phyloP scores from a whole-genome alignment of 2,113 vertebrate genomes.

The Bos indicus region DNA sequence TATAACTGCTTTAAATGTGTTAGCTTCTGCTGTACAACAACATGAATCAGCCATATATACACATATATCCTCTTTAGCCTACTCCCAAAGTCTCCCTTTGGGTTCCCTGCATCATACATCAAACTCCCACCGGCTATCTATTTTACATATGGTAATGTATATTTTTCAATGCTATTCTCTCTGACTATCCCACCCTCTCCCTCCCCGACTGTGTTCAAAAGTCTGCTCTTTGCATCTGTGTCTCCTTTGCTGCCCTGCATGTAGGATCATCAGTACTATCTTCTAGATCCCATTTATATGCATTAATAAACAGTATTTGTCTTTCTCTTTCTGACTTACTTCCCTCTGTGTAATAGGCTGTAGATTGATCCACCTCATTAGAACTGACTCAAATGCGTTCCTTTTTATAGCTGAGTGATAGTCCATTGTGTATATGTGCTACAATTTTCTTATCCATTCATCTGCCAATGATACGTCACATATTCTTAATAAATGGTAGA shows the following conservation, averaged over 20 bases:
- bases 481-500: not conserved
- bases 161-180: not conserved
- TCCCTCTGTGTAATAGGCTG: not conserved
- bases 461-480: not conserved
- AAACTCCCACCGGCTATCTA: not conserved
- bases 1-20: not conserved
- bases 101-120: not conserved
- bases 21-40: not conserved
- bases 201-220: not conserved
- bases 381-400: not conserved
- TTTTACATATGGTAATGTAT: not conserved
- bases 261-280: not conserved
- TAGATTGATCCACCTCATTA: not conserved
- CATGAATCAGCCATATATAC: not conserved
- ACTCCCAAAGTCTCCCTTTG: not conserved
- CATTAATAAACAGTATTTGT: not conserved
- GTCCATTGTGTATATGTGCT: not conserved
- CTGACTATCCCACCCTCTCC: not conserved
- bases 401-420: not conserved
- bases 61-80: not conserved
- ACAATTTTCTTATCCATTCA: not conserved
- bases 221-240: not conserved
- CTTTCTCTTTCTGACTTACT: not conserved
- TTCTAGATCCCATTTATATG: not conserved
- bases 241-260: not conserved